A percentile compares a stretch with the other conserved stretches of the same genome.
Evolutionary conservation across 1,140 invertebrate genomes (phyloP).

Genomic region (Cryptotermes secundus): DNA sequence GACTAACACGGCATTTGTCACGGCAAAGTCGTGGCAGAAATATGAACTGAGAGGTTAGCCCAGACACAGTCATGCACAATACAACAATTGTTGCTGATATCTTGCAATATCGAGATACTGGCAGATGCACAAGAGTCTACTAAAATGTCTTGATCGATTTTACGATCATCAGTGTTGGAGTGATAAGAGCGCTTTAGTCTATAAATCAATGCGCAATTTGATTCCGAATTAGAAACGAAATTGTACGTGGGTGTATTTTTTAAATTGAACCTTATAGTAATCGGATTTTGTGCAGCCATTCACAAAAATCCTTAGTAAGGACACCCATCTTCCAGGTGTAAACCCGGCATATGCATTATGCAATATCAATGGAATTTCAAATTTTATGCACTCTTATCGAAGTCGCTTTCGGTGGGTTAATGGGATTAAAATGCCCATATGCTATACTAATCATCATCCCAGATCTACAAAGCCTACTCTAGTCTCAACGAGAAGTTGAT

Average conservation of each 20-base stretch:
- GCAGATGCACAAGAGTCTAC: slow-evolving; percentile 24
- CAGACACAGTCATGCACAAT: neutral
- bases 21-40: neutral
- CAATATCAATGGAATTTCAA: neutral
- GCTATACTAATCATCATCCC: too few relatives aligned
- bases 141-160: neutral
- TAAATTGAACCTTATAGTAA: slow-evolving; percentile 31
- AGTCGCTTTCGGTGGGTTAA: neutral
- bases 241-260: slow-evolving; percentile 32
- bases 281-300: slow-evolving; percentile 52
- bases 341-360: neutral
- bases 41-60: neutral
- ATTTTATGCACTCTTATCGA: neutral
- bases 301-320: slow-evolving; percentile 47
- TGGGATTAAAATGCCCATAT: neutral
- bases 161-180: neutral
- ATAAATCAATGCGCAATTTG: too few relatives aligned
- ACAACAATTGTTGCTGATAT: neutral
- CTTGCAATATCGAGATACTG: neutral
- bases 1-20: neutral
- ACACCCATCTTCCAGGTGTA: neutral
- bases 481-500: neutral
- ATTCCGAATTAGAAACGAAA: slow-evolving; percentile 22
- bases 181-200: neutral
- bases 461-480: neutral